phyloP scores from a whole-genome alignment of 2,797 vertebrate genomes.

The Otolemur crassicaudatus region DNA sequence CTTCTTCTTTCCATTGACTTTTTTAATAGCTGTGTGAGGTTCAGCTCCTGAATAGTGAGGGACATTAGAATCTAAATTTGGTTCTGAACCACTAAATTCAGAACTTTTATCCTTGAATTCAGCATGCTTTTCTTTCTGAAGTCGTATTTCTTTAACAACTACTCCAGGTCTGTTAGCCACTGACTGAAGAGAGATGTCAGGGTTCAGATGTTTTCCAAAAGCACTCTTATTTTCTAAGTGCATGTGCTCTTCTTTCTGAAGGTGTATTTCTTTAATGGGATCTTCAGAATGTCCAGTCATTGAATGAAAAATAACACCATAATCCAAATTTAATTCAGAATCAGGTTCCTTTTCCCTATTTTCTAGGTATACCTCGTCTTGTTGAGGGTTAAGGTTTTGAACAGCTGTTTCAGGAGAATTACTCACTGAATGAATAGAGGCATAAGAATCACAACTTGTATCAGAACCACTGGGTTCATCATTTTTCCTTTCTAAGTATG shows the following conservation, averaged over 20 bases:
- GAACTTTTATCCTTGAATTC: slow-evolving; percentile 38
- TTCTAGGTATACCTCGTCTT: slow-evolving; percentile 49
- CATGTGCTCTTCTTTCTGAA: slow-evolving; percentile 76
- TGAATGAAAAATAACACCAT: slow-evolving; percentile 89
- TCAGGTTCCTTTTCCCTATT: slow-evolving; percentile 56
- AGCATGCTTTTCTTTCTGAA: slow-evolving; percentile 80
- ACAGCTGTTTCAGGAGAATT: slow-evolving; percentile 47
- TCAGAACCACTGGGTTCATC: slow-evolving; percentile 90
- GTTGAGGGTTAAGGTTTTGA: slow-evolving; percentile 52
- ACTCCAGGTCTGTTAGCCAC: slow-evolving; percentile 49
- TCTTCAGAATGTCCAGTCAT: slow-evolving; percentile 49
- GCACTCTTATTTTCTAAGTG: slow-evolving; percentile 84
- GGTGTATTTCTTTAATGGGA: slow-evolving; percentile 2
- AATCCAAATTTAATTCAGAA: slow-evolving; percentile 90
- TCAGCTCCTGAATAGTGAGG: slow-evolving; percentile 84
- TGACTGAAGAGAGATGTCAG: slow-evolving; percentile 88
- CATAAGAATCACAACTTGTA: slow-evolving; percentile 91
- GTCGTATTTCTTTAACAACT: slow-evolving; percentile 69
- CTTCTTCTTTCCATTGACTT: slow-evolving; percentile 90
- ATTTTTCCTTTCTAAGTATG: slow-evolving; percentile 89
- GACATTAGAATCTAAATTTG: slow-evolving; percentile 90
- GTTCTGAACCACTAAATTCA: slow-evolving; percentile 82
- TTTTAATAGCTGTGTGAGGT: slow-evolving; percentile 70
- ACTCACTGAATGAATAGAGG: slow-evolving; percentile 86
- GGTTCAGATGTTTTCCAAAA: slow-evolving; percentile 89